These are phyloP conservation scores for Sakesphorus luctuosus DNA, from an alignment of 2,113 vertebrate genomes.

Conservation along the genomic window DNA sequence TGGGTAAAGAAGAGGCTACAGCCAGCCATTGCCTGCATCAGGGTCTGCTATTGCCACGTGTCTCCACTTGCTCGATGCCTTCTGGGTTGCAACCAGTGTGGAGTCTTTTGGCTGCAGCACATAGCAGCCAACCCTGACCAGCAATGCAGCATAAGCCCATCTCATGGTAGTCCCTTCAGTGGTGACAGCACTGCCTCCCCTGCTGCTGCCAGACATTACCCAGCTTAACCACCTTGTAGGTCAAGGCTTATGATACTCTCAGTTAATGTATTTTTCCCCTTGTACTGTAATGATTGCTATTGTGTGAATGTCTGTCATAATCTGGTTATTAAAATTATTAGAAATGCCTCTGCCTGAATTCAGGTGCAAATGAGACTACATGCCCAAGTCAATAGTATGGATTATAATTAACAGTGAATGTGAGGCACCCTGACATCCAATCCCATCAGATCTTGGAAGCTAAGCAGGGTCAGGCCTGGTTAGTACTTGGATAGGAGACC, in stretches of 20 bases:
- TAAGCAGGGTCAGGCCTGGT: no score
- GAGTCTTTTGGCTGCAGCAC: not conserved
- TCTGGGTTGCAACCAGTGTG: not conserved
- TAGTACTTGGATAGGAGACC: no score
- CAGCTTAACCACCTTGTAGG: not conserved
- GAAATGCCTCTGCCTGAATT: no score
- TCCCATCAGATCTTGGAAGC: no score
- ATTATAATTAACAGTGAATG: no score
- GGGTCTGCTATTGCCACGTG: not conserved
- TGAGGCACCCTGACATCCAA: no score
- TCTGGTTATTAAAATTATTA: no score
- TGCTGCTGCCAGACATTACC: not conserved
- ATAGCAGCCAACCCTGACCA: not conserved
- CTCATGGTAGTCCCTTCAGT: not conserved
- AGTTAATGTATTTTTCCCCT: not conserved
- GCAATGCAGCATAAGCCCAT: rapidly evolving
- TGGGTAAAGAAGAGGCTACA: not conserved
- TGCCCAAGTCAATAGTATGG: no score
- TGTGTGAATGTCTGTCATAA: rapidly evolving
- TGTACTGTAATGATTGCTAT: not conserved
- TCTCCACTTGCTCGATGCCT: not conserved
- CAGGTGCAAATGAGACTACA: no score
- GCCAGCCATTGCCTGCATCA: not conserved
- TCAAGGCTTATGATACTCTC: not conserved
- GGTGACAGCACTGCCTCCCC: not conserved